Evolutionary conservation across 1,140 invertebrate genomes (phyloP), one percentile per base, ranked within the genome.

Genomic region (Yoshiicerus persimilis): DNA sequence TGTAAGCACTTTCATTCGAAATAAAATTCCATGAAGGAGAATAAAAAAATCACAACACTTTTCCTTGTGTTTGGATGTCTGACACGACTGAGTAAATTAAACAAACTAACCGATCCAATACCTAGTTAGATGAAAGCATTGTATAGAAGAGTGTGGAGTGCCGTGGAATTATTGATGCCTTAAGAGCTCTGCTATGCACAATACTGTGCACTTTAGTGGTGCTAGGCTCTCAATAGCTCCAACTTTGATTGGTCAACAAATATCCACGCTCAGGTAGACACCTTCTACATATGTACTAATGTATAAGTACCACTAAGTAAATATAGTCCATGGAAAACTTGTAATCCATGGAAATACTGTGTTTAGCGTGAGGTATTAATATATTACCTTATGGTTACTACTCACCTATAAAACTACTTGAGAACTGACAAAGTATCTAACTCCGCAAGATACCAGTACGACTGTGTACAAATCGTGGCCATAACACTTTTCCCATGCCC

Each of bases 161-260:
- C 75, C 75, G 32, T 80, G 77, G 47, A 87, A 87, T 87, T 87
- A 87, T 87, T 87, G 86, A 87, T 87, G 86, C 27, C 30, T 20
- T 62, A 86, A 86, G 84, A 36, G 36, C 23, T 27, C n/a, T 36
- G 38, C 34, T 80, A 36, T 27, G 86, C 32, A 83, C 86, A 87
- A 87, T 87, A 87, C 75, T 77, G 86, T 83, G 75, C 23, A 84
- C 56, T 84, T 87, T 38, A 38, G 34, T 27, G n/a, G 87, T 87
- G 32, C 87, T 87, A 84, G 87, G 87, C 87, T 87, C 87, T 87
- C 80, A 84, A 87, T 87, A 87, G 77, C 83, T 87, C 87, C 87
- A 70, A 39, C 27, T 87, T 87, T 87, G 47, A 64, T 84, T 87
- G 87, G 87, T 87, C 87, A 87, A 84, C 86, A 87, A 87, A 87